Evolutionary conservation across 2,888 invertebrate species (phyloP).

Genomic region (Ceraclea dissimilis): DNA sequence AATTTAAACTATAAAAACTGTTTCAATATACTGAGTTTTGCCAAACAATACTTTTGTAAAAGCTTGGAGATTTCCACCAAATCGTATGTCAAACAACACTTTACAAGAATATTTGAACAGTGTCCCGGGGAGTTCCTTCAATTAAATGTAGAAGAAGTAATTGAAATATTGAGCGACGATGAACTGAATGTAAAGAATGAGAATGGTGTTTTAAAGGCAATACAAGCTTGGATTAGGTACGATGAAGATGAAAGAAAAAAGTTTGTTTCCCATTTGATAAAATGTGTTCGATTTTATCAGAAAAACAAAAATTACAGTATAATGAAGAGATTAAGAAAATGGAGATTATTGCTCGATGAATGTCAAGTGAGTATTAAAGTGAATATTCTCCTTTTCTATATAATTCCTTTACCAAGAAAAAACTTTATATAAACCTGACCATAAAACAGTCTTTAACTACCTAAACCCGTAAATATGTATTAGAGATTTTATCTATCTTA

Average conservation of each 20-base stretch:
- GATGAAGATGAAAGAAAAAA: slow-evolving; percentile 47
- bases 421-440: too few species aligned
- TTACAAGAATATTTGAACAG: slow-evolving; percentile 53
- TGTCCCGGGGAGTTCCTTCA: slow-evolving; percentile 55
- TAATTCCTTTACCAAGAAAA: too few species aligned
- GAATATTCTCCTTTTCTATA: too few species aligned
- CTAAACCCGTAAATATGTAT: too few species aligned
- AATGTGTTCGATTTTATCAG: slow-evolving; percentile 3
- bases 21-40: slow-evolving; percentile 63
- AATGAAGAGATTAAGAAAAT: slow-evolving; percentile 48
- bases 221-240: slow-evolving; percentile 62
- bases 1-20: slow-evolving; percentile 62
- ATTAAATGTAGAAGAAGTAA: slow-evolving; percentile 53
- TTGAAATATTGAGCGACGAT: slow-evolving; percentile 59
- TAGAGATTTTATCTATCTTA: too few species aligned
- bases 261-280: slow-evolving; percentile 52
- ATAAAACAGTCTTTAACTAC: too few species aligned
- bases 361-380: slow-evolving; percentile 34
- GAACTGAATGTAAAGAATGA: slow-evolving; percentile 65
- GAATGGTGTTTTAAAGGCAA: slow-evolving; percentile 66
- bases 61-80: slow-evolving; percentile 56
- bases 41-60: slow-evolving; percentile 60
- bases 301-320: slow-evolving; percentile 1
- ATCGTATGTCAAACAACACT: slow-evolving; percentile 51
- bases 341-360: slow-evolving; percentile 47